Percentiles rank a stretch among this genome's conserved stretches.
These are phyloP conservation scores for Chrysocyon brachyurus DNA, from an alignment of 2,797 vertebrate genomes.

Conservation along the genomic window DNA sequence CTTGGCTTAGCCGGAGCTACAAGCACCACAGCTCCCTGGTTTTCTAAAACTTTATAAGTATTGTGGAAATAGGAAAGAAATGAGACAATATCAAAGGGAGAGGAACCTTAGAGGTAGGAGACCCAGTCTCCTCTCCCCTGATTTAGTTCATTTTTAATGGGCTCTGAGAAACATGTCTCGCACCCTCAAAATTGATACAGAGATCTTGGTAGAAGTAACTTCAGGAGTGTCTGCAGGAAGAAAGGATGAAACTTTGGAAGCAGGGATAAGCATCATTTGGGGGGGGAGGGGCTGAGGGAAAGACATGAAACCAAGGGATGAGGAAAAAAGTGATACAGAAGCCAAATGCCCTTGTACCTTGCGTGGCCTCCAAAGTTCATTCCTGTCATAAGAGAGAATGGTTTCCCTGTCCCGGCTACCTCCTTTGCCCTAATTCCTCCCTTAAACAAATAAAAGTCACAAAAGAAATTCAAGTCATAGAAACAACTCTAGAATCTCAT, in stretches of 20 bases:
- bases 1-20: not conserved
- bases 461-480: not conserved
- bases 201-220: not conserved
- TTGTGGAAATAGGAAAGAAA: not conserved
- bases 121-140: not conserved
- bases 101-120: not conserved
- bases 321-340: too few species aligned
- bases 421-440: not conserved
- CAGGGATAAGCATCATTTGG: not conserved
- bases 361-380: not conserved
- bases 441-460: not conserved
- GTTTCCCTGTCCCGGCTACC: not conserved
- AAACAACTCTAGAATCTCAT: not conserved
- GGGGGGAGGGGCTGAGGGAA: not conserved
- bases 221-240: not conserved
- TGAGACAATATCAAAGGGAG: not conserved
- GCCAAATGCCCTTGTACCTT: not conserved
- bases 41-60: not conserved
- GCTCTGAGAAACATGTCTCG: not conserved
- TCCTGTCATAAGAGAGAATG: not conserved
- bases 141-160: constrained; percentile 45
- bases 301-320: not conserved
- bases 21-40: not conserved
- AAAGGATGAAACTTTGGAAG: not conserved
- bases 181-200: not conserved